A percentile compares a stretch with the other conserved stretches of the same genome.
Evolutionary conservation across 1,140 invertebrate species (phyloP).

Genomic region (Bicyclus anynana): DNA sequence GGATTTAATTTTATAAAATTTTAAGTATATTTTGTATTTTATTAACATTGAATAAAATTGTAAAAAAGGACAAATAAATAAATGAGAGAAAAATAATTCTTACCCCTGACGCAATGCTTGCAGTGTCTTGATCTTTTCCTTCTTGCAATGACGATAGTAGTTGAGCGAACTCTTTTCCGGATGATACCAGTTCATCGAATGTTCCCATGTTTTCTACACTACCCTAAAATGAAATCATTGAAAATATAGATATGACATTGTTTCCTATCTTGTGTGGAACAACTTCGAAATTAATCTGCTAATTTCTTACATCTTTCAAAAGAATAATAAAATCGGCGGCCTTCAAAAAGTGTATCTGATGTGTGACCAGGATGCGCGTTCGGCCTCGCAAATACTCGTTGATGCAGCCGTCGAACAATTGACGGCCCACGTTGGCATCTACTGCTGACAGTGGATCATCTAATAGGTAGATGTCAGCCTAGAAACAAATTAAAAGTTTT

Average conservation of each 20-base stretch:
- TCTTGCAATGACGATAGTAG: constrained; percentile 73
- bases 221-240: constrained; percentile 55
- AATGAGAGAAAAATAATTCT: too few species aligned
- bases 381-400: constrained; percentile 80
- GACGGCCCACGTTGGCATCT: constrained; percentile 84
- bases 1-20: too few species aligned
- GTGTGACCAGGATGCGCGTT: constrained; percentile 87
- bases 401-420: constrained; percentile 84
- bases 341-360: constrained; percentile 89
- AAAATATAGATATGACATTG: too few species aligned
- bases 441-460: constrained; percentile 92
- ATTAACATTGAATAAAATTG: too few species aligned
- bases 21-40: too few species aligned
- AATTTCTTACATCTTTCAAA: constrained; percentile 80
- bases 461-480: constrained; percentile 89
- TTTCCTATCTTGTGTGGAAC: too few species aligned
- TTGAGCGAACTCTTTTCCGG: constrained; percentile 79
- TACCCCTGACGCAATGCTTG: constrained; percentile 47
- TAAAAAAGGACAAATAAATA: too few species aligned
- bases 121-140: constrained; percentile 56
- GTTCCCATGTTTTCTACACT: constrained; percentile 79
- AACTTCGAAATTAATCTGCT: too few species aligned
- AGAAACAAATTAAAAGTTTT: constrained; percentile 9
- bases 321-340: constrained; percentile 87
- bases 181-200: constrained; percentile 66